These are phyloP conservation scores for Acholoe squamosa DNA, from an alignment of 2,888 invertebrate genomes.

Conservation along the genomic window DNA sequence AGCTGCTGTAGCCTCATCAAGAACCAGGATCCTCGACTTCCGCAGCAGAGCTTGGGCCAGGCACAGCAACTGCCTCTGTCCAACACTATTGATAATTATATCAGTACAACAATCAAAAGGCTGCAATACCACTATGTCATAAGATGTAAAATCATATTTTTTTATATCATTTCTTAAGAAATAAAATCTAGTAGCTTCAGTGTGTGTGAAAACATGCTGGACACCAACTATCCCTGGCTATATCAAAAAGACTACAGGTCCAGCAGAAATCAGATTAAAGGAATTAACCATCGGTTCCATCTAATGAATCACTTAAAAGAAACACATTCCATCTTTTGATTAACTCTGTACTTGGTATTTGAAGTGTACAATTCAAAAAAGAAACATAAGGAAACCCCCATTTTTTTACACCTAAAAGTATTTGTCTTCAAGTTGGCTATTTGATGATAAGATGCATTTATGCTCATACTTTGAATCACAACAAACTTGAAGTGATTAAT, in stretches of 20 bases:
- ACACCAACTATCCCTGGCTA: background rate
- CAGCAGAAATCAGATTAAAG: too few species aligned
- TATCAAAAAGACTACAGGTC: background rate
- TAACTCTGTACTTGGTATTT: background rate
- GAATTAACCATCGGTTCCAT: too few species aligned
- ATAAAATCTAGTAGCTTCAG: background rate
- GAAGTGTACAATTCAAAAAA: background rate
- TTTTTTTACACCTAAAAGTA: background rate
- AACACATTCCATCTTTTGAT: too few species aligned
- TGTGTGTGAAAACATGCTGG: background rate
- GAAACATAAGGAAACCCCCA: background rate
- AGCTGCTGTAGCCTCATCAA: slow-evolving; percentile 1
- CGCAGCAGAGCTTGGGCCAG: background rate
- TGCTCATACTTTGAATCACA: too few species aligned
- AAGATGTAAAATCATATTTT: too few species aligned
- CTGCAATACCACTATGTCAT: too few species aligned
- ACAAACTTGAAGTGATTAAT: too few species aligned
- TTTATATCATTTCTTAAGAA: background rate
- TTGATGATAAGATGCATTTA: background rate
- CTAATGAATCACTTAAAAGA: too few species aligned
- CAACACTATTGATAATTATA: slow-evolving; percentile 69
- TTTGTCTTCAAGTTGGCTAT: background rate
- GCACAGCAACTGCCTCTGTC: slow-evolving; percentile 8
- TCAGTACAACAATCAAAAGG: background rate
- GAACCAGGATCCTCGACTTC: background rate